Percentiles rank a stretch among this genome's conserved stretches.
These are phyloP conservation scores for Protaetia brevitarsis DNA, from an alignment of 1,140 invertebrate genomes.

Conservation along the genomic window DNA sequence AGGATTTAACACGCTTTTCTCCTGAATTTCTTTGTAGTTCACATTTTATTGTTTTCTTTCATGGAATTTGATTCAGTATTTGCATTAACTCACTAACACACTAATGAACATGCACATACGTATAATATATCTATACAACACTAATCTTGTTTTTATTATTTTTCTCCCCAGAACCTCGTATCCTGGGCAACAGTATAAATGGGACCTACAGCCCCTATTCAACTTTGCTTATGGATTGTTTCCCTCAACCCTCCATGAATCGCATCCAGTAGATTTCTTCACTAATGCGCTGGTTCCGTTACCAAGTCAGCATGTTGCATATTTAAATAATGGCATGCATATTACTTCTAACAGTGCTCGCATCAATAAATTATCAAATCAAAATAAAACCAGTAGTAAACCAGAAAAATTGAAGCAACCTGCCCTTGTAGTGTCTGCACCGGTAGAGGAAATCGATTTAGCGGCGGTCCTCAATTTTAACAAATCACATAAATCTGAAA, in stretches of 20 bases:
- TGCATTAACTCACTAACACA: no score
- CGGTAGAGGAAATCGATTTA: background rate
- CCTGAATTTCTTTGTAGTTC: no score
- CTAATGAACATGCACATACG: no score
- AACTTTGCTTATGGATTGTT: slow-evolving; percentile 5
- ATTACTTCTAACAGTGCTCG: background rate
- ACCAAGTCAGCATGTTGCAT: background rate
- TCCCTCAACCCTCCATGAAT: background rate
- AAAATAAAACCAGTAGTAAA: background rate
- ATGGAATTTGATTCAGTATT: no score
- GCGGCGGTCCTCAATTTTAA: background rate
- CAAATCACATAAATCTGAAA: background rate
- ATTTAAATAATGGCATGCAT: background rate
- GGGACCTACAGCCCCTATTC: background rate
- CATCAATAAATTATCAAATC: background rate
- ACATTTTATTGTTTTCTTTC: no score
- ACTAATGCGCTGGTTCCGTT: background rate
- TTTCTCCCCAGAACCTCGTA: background rate
- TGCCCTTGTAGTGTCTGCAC: background rate
- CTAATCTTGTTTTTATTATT: background rate
- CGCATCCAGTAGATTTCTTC: slow-evolving; percentile 2
- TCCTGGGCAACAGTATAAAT: background rate
- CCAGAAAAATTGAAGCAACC: background rate
- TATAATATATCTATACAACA: no score
- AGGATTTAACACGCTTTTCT: no score